Base-by-base conservation (phyloP, 2,113 vertebrate genomes). In the Andinoacara biseriatus region DNA sequence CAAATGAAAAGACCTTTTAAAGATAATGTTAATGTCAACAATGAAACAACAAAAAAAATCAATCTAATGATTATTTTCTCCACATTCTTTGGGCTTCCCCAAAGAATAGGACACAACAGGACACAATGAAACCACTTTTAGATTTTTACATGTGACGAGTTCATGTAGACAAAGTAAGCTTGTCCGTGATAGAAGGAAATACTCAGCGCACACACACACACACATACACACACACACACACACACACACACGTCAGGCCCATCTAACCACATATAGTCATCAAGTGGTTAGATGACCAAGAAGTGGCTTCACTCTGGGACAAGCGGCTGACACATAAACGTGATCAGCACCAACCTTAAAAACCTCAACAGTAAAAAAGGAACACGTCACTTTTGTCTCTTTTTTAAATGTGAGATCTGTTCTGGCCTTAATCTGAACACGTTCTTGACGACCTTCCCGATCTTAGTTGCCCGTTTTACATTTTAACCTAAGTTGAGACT, bases 321-420 rank as follows among this genome's bases (percentile, higher is more conserved):
- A 49, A 10, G 43, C 29, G 17, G 65, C 20, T 52, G 46, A 52
- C 1, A 72, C 26, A 52, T 2, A 1, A 18, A 67, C 14, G 3
- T 9, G 0, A 72, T 29, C 5, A 52, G 24, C 0, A 0, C 43
- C 62, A 67, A 67, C 63, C 18, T 72, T 52, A 52, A 69, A 20
- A 20, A 3, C 0, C 40, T 13, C 65, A 2, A 2, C 9, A 49
- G 2, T 20, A 18, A 49, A 69, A 49, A 20, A 49, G 0, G 1
- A 7, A 67, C 22, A 49, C 29, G 22, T 29, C 9, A 2, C 9
- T 49, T 46, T 67, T 67, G 46, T 67, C 0, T 67, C 22, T 46
- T 18, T 67, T 67, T 6, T 0, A 0, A 46, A n/a, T n/a, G n/a
- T n/a, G n/a, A 1, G 6, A 49, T 3, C 40, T 67, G 0, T 5